These are phyloP conservation scores for Lepilemur ruficaudatus DNA, from an alignment of 2,797 vertebrate species.

Conservation along the genomic window DNA sequence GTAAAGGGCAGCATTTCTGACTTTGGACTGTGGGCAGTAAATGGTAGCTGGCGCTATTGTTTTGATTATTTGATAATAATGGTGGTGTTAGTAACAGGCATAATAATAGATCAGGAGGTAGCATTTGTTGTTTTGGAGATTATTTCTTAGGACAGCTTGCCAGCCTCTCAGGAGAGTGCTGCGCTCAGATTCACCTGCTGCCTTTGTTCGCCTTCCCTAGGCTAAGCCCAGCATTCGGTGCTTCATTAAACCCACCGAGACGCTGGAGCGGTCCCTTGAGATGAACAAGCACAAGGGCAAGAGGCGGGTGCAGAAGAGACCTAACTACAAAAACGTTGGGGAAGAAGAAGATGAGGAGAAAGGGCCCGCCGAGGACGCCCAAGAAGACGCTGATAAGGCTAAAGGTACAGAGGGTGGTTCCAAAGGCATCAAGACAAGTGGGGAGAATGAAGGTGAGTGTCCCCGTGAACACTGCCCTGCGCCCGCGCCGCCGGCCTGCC, in stretches of 20 bases:
- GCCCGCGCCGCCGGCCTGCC: neutral
- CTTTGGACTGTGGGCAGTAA: neutral
- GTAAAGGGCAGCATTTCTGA: neutral
- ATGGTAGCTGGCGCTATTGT: neutral
- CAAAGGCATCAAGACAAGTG: slow-evolving; percentile 93
- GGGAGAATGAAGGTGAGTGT: slow-evolving; percentile 96
- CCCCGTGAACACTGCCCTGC: neutral
- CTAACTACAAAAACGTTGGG: slow-evolving; percentile 98
- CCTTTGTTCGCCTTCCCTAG: slow-evolving; percentile 79
- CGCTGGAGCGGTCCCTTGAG: slow-evolving; percentile 96
- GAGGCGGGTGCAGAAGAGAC: slow-evolving; percentile 94
- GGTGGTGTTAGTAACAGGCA: neutral
- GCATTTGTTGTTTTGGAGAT: neutral
- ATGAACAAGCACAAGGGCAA: slow-evolving; percentile 95
- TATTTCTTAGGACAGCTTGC: neutral
- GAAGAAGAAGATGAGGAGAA: slow-evolving; percentile 96
- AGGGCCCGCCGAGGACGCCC: slow-evolving; percentile 86
- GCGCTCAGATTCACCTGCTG: neutral
- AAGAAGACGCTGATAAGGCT: slow-evolving; percentile 91
- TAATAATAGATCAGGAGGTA: neutral
- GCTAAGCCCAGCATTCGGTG: slow-evolving; percentile 90
- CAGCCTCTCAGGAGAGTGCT: neutral
- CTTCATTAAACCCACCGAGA: slow-evolving; percentile 95
- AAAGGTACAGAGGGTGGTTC: slow-evolving; percentile 94
- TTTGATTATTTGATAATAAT: neutral